phyloP scores from a whole-genome alignment of 2,888 invertebrate species.

The Apamea crenata region DNA sequence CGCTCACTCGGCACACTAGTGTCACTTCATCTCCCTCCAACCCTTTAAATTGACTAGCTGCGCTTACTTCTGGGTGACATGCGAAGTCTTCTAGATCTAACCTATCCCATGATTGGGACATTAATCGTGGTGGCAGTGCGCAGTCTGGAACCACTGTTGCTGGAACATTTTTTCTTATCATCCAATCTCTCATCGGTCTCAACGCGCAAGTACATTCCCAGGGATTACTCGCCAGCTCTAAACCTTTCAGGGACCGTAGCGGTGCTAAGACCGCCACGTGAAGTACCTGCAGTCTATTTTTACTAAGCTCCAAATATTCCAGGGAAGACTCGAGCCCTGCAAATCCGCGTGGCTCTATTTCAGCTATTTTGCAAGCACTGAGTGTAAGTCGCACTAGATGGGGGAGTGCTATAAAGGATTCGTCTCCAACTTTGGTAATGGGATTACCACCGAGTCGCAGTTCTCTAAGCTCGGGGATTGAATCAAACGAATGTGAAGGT shows the following conservation, averaged over 20 bases:
- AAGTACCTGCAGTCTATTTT: slow-evolving; percentile 93
- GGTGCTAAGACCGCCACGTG: slow-evolving; percentile 92
- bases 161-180: slow-evolving; percentile 94
- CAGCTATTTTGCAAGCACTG: slow-evolving; percentile 92
- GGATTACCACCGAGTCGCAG: slow-evolving; percentile 94
- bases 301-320: slow-evolving; percentile 94
- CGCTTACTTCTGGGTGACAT: slow-evolving; percentile 93
- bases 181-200: slow-evolving; percentile 94
- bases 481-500: slow-evolving; percentile 93
- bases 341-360: slow-evolving; percentile 93
- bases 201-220: slow-evolving; percentile 96
- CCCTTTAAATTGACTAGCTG: slow-evolving; percentile 91
- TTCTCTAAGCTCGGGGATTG: slow-evolving; percentile 93
- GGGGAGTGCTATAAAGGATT: slow-evolving; percentile 92
- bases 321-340: slow-evolving; percentile 93
- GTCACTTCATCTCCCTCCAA: slow-evolving; percentile 94
- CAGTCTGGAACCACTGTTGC: slow-evolving; percentile 92
- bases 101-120: slow-evolving; percentile 93
- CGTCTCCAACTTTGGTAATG: slow-evolving; percentile 92
- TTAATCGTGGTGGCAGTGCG: slow-evolving; percentile 91
- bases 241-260: slow-evolving; percentile 92
- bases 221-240: slow-evolving; percentile 94
- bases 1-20: slow-evolving; percentile 92
- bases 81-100: slow-evolving; percentile 95
- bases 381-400: slow-evolving; percentile 94